Evolutionary conservation across 2,113 vertebrate genomes (phyloP).

Genomic region (Vimba vimba): DNA sequence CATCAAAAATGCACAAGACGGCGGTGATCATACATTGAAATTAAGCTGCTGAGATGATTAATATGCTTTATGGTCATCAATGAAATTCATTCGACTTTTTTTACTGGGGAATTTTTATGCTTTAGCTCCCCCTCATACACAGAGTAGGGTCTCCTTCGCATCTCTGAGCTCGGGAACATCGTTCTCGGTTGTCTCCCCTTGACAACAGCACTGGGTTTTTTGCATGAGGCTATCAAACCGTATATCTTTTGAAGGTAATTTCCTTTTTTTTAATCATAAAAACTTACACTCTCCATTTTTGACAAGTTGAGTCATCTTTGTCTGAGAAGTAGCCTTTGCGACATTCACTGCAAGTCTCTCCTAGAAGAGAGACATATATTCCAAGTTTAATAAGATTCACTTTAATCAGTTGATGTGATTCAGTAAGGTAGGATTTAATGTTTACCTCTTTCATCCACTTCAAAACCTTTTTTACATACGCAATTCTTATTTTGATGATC

Average conservation of each 20-base stretch:
- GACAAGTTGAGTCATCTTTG: not conserved
- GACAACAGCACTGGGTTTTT: not conserved
- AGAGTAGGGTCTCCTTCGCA: not conserved
- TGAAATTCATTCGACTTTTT: not conserved
- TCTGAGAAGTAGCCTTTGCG: not conserved
- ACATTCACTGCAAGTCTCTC: slow-evolving; percentile 19
- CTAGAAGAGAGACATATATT: slow-evolving; percentile 24
- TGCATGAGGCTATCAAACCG: not conserved
- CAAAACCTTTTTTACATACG: slow-evolving; percentile 10
- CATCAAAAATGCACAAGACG: slow-evolving; percentile 4
- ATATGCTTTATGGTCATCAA: not conserved
- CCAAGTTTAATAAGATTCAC: not conserved
- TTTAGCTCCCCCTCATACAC: not conserved
- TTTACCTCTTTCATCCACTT: not conserved
- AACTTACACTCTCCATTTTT: slow-evolving; percentile 47
- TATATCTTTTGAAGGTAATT: not conserved
- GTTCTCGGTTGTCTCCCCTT: not conserved
- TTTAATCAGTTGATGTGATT: not conserved
- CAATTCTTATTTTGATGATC: accelerated
- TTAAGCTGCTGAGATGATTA: not conserved
- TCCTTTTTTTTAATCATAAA: not conserved
- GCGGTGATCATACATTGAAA: not conserved
- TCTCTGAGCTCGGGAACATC: not conserved
- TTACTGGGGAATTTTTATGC: not conserved
- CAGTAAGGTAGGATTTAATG: not conserved